Percentiles rank a stretch among this genome's conserved stretches.
Evolutionary conservation across 2,888 invertebrate species (phyloP).

Genomic region (Habrosyne pyritoides): DNA sequence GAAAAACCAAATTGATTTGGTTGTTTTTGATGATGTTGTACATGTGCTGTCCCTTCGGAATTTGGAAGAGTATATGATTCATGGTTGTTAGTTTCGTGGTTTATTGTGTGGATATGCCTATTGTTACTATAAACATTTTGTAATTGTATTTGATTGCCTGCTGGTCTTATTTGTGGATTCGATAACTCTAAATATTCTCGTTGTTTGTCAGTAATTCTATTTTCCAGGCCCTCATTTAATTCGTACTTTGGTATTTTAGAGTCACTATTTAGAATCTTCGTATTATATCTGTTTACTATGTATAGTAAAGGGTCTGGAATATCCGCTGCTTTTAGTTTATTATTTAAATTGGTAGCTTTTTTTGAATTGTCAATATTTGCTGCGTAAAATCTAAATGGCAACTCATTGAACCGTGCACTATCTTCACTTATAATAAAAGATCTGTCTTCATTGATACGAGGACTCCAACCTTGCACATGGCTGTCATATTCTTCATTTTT

Average conservation of each 20-base stretch:
- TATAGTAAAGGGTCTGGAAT: constrained; percentile 13
- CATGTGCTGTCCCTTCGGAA: neutral
- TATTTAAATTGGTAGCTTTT: neutral
- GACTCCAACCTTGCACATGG: neutral
- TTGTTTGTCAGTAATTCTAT: constrained; percentile 3
- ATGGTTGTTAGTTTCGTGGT: neutral
- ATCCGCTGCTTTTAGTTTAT: constrained; percentile 6
- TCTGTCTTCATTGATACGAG: neutral
- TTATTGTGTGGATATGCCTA: neutral
- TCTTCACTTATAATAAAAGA: constrained; percentile 10
- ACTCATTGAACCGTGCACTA: constrained; percentile 16
- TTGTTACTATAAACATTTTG: neutral
- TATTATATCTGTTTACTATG: neutral
- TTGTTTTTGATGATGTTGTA: neutral
- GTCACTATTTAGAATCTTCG: neutral
- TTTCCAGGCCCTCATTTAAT: neutral
- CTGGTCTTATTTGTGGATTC: constrained; percentile 30
- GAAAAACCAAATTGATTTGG: neutral
- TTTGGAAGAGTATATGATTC: neutral
- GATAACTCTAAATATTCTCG: constrained; percentile 40
- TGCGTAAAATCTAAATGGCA: constrained; percentile 13
- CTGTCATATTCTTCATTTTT: neutral
- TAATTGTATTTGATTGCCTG: constrained; percentile 1
- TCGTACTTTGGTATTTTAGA: neutral
- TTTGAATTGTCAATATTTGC: neutral